Evolutionary conservation across 2,797 vertebrate species (phyloP).

Genomic region (Scarus forsteni): DNA sequence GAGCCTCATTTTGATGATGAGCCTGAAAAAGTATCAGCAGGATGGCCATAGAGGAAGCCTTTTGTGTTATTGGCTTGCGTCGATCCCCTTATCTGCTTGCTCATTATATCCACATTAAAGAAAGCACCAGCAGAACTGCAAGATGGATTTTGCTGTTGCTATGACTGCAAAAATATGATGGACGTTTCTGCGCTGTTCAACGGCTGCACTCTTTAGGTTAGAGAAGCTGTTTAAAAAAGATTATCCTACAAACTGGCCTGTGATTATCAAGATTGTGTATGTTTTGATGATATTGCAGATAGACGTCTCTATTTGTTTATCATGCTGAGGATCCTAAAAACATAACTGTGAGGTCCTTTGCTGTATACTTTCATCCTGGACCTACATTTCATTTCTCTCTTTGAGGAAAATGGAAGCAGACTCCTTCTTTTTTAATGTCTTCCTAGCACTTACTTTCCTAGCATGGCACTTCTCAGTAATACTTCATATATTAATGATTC

Average conservation of each 20-base stretch:
- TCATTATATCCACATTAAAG: slow-evolving; percentile 34
- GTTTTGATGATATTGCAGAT: not conserved
- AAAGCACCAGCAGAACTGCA: slow-evolving; percentile 15
- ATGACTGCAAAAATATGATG: slow-evolving; percentile 26
- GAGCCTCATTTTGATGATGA: slow-evolving; percentile 39
- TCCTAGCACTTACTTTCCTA: slow-evolving; percentile 9
- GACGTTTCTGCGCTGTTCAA: slow-evolving; percentile 8
- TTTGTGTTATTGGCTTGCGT: slow-evolving; percentile 20
- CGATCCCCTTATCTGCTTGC: slow-evolving; percentile 13
- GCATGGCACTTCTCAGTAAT: slow-evolving; percentile 13
- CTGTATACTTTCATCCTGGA: not conserved
- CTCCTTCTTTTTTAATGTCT: slow-evolving; percentile 16
- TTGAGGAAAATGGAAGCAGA: not conserved
- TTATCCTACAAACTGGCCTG: not conserved
- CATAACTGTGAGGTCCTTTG: not conserved
- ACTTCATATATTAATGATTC: slow-evolving; percentile 28
- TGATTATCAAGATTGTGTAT: not conserved
- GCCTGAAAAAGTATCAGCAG: slow-evolving; percentile 33
- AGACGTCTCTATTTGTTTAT: not conserved
- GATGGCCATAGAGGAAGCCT: slow-evolving; percentile 9
- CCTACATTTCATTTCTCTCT: not conserved
- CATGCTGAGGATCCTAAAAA: not conserved
- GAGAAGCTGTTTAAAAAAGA: slow-evolving; percentile 7
- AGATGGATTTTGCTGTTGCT: slow-evolving; percentile 22
- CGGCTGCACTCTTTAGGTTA: not conserved